Percentiles rank a stretch among this genome's conserved stretches.
These are phyloP conservation scores for Anas flavirostris DNA, from an alignment of 2,797 vertebrate genomes.

Conservation along the genomic window DNA sequence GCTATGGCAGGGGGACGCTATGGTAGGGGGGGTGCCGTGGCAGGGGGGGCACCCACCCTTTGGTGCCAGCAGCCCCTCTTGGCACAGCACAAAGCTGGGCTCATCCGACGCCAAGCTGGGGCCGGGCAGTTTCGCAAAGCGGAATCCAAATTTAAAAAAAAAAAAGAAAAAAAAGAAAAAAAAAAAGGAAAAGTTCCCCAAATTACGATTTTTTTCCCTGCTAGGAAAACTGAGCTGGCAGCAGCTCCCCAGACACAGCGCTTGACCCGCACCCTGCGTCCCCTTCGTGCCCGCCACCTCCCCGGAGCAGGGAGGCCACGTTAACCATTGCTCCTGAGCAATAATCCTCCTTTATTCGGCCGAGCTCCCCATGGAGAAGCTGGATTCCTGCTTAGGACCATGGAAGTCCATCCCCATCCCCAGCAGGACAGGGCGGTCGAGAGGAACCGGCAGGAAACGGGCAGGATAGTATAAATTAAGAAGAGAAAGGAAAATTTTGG, in stretches of 20 bases:
- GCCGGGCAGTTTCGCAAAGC: background rate
- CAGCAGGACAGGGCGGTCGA: fast-evolving
- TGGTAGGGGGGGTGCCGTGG: too few species aligned
- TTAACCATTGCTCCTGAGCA: background rate
- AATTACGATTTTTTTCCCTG: background rate
- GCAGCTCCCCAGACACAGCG: background rate
- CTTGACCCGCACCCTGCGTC: too few species aligned
- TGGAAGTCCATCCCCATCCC: background rate
- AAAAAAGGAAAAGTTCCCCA: background rate
- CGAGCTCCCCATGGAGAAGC: background rate
- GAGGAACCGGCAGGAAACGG: background rate
- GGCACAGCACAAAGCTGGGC: too few species aligned
- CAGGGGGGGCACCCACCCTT: too few species aligned
- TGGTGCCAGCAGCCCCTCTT: too few species aligned
- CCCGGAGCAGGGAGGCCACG: background rate
- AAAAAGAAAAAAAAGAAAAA: too few species aligned
- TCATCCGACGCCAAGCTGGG: too few species aligned
- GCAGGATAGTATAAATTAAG: background rate
- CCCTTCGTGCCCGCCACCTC: background rate
- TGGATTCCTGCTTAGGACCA: background rate
- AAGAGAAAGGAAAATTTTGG: fast-evolving
- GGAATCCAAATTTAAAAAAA: too few species aligned
- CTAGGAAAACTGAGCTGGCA: background rate
- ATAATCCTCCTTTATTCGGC: background rate
- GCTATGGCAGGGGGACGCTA: too few species aligned